These are phyloP conservation scores for Drosophila algonquin DNA, from an alignment of 2,888 invertebrate genomes.

Conservation along the genomic window DNA sequence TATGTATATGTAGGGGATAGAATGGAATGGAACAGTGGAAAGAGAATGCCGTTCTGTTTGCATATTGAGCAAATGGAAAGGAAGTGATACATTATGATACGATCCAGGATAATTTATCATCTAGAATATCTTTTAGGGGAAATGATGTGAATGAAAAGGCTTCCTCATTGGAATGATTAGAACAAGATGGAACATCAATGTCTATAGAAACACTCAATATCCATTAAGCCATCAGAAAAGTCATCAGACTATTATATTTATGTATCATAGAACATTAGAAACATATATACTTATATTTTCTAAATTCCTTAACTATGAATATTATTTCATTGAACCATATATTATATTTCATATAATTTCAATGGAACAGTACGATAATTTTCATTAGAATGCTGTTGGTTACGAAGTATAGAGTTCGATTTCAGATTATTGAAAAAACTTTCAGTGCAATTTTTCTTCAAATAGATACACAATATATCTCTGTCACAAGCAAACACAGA, in stretches of 20 bases:
- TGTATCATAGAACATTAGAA: not conserved
- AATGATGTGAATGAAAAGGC: too few species aligned
- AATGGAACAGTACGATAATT: not conserved
- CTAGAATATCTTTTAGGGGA: too few species aligned
- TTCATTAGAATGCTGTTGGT: not conserved
- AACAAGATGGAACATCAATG: not conserved
- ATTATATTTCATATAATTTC: too few species aligned
- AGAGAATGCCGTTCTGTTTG: not conserved
- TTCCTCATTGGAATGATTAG: not conserved
- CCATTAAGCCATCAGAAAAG: not conserved
- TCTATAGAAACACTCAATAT: not conserved
- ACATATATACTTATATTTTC: not conserved
- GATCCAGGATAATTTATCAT: too few species aligned
- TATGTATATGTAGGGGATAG: constrained; percentile 33
- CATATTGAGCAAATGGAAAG: not conserved
- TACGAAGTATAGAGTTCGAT: not conserved
- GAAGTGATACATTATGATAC: too few species aligned
- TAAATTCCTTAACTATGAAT: not conserved
- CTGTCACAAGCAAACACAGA: not conserved
- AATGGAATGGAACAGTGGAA: not conserved
- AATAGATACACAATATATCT: not conserved
- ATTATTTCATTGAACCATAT: not conserved
- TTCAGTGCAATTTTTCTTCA: not conserved
- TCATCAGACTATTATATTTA: not conserved
- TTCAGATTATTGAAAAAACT: not conserved